phyloP scores from a whole-genome alignment of 2,888 invertebrate genomes.

The Tridacna crocea region DNA sequence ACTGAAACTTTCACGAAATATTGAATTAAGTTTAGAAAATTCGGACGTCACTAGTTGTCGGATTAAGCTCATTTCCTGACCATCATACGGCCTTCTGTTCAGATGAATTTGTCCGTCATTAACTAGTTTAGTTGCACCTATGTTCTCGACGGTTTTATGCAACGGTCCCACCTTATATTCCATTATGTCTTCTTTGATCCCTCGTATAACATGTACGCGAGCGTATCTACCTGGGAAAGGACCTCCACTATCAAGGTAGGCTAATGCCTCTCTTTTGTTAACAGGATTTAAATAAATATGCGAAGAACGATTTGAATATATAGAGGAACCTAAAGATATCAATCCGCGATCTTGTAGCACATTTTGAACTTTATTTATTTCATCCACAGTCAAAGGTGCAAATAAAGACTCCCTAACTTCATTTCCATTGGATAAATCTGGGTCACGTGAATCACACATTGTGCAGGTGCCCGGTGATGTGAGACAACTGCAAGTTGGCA shows the following conservation, averaged over 20 bases:
- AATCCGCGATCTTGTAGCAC: slow-evolving; percentile 20
- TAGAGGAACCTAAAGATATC: not conserved
- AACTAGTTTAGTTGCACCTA: slow-evolving; percentile 32
- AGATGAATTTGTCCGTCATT: slow-evolving; percentile 54
- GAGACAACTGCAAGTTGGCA: not conserved
- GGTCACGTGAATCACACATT: slow-evolving; percentile 26
- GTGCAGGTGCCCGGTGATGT: slow-evolving; percentile 11
- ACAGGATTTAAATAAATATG: slow-evolving; percentile 50
- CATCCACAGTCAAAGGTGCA: slow-evolving; percentile 49
- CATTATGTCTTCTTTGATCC: slow-evolving; percentile 50
- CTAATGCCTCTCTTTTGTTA: slow-evolving; percentile 48
- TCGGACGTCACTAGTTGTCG: slow-evolving; percentile 16
- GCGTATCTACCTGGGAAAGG: slow-evolving; percentile 64
- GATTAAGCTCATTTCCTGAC: slow-evolving; percentile 28
- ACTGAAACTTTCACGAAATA: slow-evolving; percentile 64
- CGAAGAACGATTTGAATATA: slow-evolving; percentile 32
- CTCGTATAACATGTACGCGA: slow-evolving; percentile 57
- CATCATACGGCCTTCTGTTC: slow-evolving; percentile 59
- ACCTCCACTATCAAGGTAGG: slow-evolving; percentile 55
- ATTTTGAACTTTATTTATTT: slow-evolving; percentile 38
- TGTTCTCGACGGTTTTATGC: slow-evolving; percentile 23
- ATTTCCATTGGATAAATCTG: slow-evolving; percentile 19
- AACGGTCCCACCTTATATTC: slow-evolving; percentile 66
- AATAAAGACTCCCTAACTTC: slow-evolving; percentile 38
- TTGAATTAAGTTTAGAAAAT: slow-evolving; percentile 31